These are phyloP conservation scores for Hippasteria phrygiana DNA, from an alignment of 53 echinoderm and acorn worm genomes.

Conservation along the genomic window DNA sequence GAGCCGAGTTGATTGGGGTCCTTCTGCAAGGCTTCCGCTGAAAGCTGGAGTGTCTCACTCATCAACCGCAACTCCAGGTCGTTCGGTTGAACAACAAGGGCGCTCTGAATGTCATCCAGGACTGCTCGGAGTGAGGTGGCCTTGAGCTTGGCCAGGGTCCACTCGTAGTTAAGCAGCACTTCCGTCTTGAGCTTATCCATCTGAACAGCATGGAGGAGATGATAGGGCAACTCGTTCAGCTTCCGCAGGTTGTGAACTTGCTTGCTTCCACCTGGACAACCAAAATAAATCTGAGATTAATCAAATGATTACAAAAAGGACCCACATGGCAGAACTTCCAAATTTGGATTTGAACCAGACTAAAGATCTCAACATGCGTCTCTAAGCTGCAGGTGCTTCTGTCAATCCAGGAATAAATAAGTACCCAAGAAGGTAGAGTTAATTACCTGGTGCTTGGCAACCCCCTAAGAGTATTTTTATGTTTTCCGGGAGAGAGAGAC, in stretches of 20 bases:
- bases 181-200: slow-evolving; percentile 81
- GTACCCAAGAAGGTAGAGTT: too few species aligned
- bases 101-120: slow-evolving; percentile 84
- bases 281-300: not conserved
- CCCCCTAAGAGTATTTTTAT: too few species aligned
- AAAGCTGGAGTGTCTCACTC: slow-evolving; percentile 82
- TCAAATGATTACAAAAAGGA: too few species aligned
- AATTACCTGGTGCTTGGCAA: too few species aligned
- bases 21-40: slow-evolving; percentile 71
- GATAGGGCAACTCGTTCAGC: slow-evolving; percentile 81
- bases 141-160: slow-evolving; percentile 84
- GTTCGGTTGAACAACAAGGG: slow-evolving; percentile 83
- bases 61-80: slow-evolving; percentile 82
- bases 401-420: too few species aligned
- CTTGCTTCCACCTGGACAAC: slow-evolving; percentile 53
- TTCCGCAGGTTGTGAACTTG: slow-evolving; percentile 80
- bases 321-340: too few species aligned
- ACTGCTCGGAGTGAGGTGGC: slow-evolving; percentile 75
- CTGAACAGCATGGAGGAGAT: slow-evolving; percentile 80
- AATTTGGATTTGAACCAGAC: too few species aligned
- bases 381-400: too few species aligned
- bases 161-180: slow-evolving; percentile 86
- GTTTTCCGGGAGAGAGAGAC: too few species aligned
- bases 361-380: too few species aligned
- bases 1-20: slow-evolving; percentile 85